Percentiles rank a stretch among this genome's conserved stretches.
phyloP scores from a whole-genome alignment of 2,797 vertebrate species.

The Gadopsis marmoratus region DNA sequence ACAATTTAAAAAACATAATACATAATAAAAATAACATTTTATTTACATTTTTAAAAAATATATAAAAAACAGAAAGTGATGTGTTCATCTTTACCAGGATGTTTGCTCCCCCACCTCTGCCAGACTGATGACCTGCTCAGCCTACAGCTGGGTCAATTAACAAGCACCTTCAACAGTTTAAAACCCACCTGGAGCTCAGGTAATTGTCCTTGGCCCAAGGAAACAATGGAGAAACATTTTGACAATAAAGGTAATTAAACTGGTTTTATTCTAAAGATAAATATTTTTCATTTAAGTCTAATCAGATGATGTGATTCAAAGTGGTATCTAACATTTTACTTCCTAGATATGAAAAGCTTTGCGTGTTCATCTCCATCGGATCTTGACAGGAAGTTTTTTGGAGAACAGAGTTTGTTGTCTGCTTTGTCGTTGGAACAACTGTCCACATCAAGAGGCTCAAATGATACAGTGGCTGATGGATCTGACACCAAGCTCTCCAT shows the following conservation, averaged over 20 bases:
- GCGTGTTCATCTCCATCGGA: slow-evolving; percentile 74
- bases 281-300: not conserved
- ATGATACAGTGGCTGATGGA: slow-evolving; percentile 57
- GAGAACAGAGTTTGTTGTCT: slow-evolving; percentile 75
- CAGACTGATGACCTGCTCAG: slow-evolving; percentile 43
- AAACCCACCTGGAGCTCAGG: slow-evolving; percentile 52
- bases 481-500: slow-evolving; percentile 45
- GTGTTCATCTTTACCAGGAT: not conserved
- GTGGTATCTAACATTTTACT: not conserved
- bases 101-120: not conserved
- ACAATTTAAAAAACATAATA: not conserved
- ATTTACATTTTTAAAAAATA: not conserved
- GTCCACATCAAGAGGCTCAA: slow-evolving; percentile 57
- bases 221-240: slow-evolving; percentile 59
- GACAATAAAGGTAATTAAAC: slow-evolving; percentile 55
- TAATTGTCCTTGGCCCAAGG: not conserved
- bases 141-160: slow-evolving; percentile 72
- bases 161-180: slow-evolving; percentile 41
- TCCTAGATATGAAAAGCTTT: slow-evolving; percentile 72
- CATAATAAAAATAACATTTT: not conserved
- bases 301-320: not conserved
- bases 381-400: slow-evolving; percentile 77
- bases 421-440: slow-evolving; percentile 69
- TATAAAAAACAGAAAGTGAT: not conserved
- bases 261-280: not conserved